phyloP scores from a whole-genome alignment of 2,888 invertebrate species.

The Nemotelus pantherinus region DNA sequence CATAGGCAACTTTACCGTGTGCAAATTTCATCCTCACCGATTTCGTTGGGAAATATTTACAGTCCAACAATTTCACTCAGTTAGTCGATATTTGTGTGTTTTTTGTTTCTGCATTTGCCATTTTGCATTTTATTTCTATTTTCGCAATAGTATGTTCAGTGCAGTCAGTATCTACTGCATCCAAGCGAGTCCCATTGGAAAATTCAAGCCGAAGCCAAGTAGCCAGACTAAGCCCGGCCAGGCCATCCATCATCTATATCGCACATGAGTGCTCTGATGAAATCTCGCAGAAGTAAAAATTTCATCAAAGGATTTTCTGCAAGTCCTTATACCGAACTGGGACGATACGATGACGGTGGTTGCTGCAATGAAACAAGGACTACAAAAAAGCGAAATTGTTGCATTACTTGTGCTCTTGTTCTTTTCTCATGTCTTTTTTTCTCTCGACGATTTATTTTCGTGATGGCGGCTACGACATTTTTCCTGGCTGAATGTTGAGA shows the following conservation, averaged over 20 bases:
- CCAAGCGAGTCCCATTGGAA: not conserved
- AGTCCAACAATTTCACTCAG: slow-evolving; percentile 38
- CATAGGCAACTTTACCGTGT: not conserved
- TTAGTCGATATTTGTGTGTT: slow-evolving; percentile 1
- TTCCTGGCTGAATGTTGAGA: not conserved
- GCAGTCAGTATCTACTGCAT: not conserved
- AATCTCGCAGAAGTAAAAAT: slow-evolving; percentile 20
- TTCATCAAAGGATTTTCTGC: slow-evolving; percentile 32
- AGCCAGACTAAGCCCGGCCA: not conserved
- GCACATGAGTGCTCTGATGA: slow-evolving; percentile 28
- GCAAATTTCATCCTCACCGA: slow-evolving; percentile 10
- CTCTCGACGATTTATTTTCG: slow-evolving; percentile 2
- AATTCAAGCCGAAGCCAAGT: no score
- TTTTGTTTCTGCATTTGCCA: not conserved
- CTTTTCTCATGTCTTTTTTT: slow-evolving; percentile 9
- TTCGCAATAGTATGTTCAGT: slow-evolving; percentile 12
- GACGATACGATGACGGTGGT: not conserved
- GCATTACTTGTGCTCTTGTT: slow-evolving; percentile 26
- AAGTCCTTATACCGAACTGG: slow-evolving; percentile 17
- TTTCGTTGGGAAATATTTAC: slow-evolving; percentile 24
- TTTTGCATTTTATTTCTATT: not conserved
- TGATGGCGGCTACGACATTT: slow-evolving; percentile 22
- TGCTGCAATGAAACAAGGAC: not conserved
- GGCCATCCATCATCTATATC: not conserved
- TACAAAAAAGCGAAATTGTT: slow-evolving; percentile 33